A percentile compares a stretch with the other conserved stretches of the same genome.
phyloP scores from a whole-genome alignment of 1,140 invertebrate genomes.

The Probaryconus sp. region DNA sequence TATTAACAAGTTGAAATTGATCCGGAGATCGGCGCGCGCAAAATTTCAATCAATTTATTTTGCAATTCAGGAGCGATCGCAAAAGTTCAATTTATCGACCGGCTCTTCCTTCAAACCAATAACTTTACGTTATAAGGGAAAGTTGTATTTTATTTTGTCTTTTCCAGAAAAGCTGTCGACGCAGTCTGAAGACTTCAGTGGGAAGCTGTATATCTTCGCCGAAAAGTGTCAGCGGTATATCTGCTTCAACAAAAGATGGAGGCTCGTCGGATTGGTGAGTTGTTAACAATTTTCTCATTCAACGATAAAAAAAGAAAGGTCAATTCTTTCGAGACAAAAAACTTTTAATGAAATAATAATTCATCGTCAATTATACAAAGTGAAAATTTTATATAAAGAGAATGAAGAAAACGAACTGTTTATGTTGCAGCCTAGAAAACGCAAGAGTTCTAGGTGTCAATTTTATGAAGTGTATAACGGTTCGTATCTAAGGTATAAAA shows the following conservation, averaged over 20 bases:
- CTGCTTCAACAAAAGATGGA: slow-evolving; percentile 80
- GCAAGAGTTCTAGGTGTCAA: slow-evolving; percentile 77
- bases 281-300: slow-evolving; percentile 4
- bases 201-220: slow-evolving; percentile 79
- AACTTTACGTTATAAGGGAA: too few species aligned
- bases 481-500: slow-evolving; percentile 78
- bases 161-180: slow-evolving; percentile 80
- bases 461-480: slow-evolving; percentile 79
- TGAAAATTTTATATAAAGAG: too few species aligned
- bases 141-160: slow-evolving; percentile 66
- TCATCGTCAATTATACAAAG: not conserved
- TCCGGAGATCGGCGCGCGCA: too few species aligned
- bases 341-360: too few species aligned
- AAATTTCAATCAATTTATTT: too few species aligned
- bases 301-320: too few species aligned
- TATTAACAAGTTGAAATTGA: too few species aligned
- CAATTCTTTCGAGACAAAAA: too few species aligned
- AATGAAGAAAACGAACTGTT: slow-evolving; percentile 22
- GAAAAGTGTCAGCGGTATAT: slow-evolving; percentile 79
- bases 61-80: too few species aligned
- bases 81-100: too few species aligned
- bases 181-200: slow-evolving; percentile 77
- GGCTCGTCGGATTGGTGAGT: slow-evolving; percentile 79
- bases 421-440: slow-evolving; percentile 73
- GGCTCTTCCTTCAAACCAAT: too few species aligned